phyloP scores from a whole-genome alignment of 2,888 invertebrate genomes.

The Heliconius aoede region DNA sequence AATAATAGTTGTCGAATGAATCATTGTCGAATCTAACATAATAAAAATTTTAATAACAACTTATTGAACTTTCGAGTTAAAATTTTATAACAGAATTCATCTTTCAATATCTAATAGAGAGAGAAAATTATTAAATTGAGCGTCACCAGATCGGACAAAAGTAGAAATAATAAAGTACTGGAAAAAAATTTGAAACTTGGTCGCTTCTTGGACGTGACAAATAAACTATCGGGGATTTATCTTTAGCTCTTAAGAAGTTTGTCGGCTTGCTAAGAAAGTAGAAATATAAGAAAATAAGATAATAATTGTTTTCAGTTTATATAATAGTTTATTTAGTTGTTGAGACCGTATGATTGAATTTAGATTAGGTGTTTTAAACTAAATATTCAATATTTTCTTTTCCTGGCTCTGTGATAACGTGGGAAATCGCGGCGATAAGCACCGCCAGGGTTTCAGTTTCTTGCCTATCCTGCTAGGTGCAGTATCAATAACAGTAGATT shows the following conservation, averaged over 20 bases:
- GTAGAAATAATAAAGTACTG: slow-evolving; percentile 46
- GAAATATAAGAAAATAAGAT: slow-evolving; percentile 2
- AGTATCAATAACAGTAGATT: no score
- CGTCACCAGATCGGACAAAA: slow-evolving; percentile 40
- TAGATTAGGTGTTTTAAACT: no score
- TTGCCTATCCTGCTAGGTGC: no score
- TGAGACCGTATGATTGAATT: no score
- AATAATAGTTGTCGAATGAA: background rate
- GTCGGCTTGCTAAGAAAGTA: background rate
- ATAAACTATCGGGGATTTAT: slow-evolving; percentile 43
- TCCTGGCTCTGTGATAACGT: no score
- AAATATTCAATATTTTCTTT: no score
- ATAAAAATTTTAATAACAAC: slow-evolving; percentile 9
- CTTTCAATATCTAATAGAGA: slow-evolving; percentile 41
- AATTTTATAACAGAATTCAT: slow-evolving; percentile 29
- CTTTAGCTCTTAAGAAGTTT: slow-evolving; percentile 2
- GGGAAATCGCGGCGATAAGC: no score
- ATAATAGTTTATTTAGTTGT: background rate
- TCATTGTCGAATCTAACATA: background rate
- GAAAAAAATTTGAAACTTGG: slow-evolving; percentile 46
- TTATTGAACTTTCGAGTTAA: background rate
- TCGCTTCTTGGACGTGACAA: slow-evolving; percentile 44
- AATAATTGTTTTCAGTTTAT: slow-evolving; percentile 9
- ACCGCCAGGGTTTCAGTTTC: no score
- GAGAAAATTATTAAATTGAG: slow-evolving; percentile 33